phyloP scores from a whole-genome alignment of 1,140 invertebrate genomes.

The Sinella curviseta region DNA sequence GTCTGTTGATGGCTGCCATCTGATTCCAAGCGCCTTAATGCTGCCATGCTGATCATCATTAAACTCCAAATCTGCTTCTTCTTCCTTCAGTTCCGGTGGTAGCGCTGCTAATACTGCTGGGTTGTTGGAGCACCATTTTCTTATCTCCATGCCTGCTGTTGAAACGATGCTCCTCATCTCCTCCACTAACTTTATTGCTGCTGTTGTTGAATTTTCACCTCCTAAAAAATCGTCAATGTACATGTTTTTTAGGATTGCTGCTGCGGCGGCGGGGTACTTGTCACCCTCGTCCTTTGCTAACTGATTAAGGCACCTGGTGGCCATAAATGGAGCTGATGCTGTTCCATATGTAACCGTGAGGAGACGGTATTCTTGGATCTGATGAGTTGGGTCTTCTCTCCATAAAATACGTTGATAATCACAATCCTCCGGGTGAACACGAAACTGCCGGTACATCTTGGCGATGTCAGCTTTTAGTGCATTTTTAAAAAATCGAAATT shows the following conservation, averaged over 20 bases:
- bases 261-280: slow-evolving; percentile 48
- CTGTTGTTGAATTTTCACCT: slow-evolving; percentile 47
- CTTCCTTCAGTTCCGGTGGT: neutral
- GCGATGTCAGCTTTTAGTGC: slow-evolving; percentile 54
- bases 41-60: slow-evolving; percentile 9
- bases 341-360: slow-evolving; percentile 29
- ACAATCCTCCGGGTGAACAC: slow-evolving; percentile 30
- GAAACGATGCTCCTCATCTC: too few relatives aligned
- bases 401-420: slow-evolving; percentile 45
- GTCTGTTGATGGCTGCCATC: slow-evolving; percentile 25
- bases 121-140: neutral
- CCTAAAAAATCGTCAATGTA: slow-evolving; percentile 55
- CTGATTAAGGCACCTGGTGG: slow-evolving; percentile 46
- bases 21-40: slow-evolving; percentile 16
- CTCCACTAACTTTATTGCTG: slow-evolving; percentile 45
- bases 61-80: neutral
- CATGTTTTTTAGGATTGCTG: slow-evolving; percentile 50
- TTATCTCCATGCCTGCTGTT: neutral
- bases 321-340: slow-evolving; percentile 2
- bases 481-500: slow-evolving; percentile 53
- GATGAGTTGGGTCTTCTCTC: slow-evolving; percentile 27
- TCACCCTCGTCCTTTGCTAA: slow-evolving; percentile 50
- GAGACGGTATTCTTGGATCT: neutral
- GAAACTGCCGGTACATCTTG: slow-evolving; percentile 53
- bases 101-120: neutral